Evolutionary conservation across 2,797 vertebrate genomes (phyloP), one percentile per base, ranked within the genome.

Genomic region (Eleutherodactylus coqui): DNA sequence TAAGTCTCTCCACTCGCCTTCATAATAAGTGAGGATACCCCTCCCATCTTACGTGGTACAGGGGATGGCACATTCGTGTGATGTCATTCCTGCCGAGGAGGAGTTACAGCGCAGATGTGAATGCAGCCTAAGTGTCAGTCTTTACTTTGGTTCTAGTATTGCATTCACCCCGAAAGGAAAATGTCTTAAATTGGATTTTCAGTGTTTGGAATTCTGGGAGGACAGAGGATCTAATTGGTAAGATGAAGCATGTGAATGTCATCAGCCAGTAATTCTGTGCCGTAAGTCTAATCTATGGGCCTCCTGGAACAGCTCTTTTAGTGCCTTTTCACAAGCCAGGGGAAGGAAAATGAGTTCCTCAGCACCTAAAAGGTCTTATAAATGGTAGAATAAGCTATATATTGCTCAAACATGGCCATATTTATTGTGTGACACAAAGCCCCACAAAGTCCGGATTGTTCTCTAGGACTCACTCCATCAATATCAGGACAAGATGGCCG

Each of bases 381-480:
- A 70, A 70, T 41, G 21, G 16, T 1, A 7, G 32, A 69, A 19
- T 69, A 69, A 69, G 36, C 67, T 4, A 5, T 5, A 5, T 5
- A 70, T n/a, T 24, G 36, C 67, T 70, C 0, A 24, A 13, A 43
- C 8, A 21, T n/a, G 67, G 36, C 36, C 21, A 70, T n/a, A 70
- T 70, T 24, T 41, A 41, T 41, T 13, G 5, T 41, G 4, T 10
- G 41, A 4, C 21, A n/a, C 10, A 41, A 41, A 70, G 38, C 36
- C 19, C 19, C 67, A 69, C 64, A 69, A 38, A 21, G 64, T 36
- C 34, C 21, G 16, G 64, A 21, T 19, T 69, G 64, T 69, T 36
- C 64, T 36, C 64, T 69, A 69, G 64, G 64, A 69, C 64, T n/a
- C 36, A 21, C 36, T 43, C 36, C 36, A 41, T 70, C 36, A 70